Evolutionary conservation across 2,113 vertebrate genomes (phyloP).

Genomic region (Phalacrocorax brasilianus): DNA sequence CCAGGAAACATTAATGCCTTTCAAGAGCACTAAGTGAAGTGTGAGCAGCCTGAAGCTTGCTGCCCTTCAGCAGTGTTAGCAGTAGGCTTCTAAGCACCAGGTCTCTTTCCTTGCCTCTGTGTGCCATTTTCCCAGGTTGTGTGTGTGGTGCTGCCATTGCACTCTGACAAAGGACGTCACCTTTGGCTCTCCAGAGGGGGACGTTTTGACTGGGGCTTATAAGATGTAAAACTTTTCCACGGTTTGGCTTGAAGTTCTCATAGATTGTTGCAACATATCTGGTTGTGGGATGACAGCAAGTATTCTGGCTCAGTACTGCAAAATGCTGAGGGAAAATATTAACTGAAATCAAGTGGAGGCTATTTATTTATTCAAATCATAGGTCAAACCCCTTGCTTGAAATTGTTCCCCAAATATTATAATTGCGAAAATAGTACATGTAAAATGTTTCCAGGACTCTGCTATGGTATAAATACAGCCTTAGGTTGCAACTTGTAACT

Average conservation of each 20-base stretch:
- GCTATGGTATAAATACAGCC: background rate
- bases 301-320: background rate
- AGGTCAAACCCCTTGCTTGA: background rate
- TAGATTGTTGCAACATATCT: background rate
- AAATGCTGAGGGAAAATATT: background rate
- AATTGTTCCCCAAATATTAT: background rate
- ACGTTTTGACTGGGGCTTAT: accelerated
- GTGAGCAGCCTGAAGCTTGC: background rate
- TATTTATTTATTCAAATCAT: background rate
- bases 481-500: background rate
- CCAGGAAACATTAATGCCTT: background rate
- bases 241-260: background rate
- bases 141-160: background rate
- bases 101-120: background rate
- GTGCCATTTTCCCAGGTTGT: background rate
- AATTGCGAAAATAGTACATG: background rate
- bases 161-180: background rate
- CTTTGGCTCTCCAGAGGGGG: background rate
- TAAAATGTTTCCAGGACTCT: background rate
- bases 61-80: background rate
- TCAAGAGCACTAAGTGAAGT: background rate
- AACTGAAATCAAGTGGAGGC: background rate
- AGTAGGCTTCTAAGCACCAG: background rate
- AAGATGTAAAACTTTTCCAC: background rate
- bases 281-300: background rate